Evolutionary conservation across 2,797 vertebrate species (phyloP), one percentile per base, ranked within the genome.

Genomic region (Apogon talboti): DNA sequence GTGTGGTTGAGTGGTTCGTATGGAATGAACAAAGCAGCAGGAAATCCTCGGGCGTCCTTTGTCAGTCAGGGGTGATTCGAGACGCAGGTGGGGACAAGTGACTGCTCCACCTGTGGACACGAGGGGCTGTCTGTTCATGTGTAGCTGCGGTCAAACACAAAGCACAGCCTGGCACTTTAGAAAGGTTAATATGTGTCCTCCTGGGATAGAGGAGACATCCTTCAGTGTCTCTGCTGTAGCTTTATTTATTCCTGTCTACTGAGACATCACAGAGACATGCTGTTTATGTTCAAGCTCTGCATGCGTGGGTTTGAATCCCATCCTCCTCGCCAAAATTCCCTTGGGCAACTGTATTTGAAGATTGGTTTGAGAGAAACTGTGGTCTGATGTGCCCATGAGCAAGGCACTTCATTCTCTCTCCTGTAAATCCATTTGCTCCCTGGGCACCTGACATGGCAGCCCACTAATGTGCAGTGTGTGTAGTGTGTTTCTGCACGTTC

Each of bases 1-100:
- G 66, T 68, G 78, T 21, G 57, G 45, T 24, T 60, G 59, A 67
- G 51, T 49, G 64, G 64, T 45, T 68, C 24, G 71, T 61, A 57
- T 45, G 16, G 38, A 21, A 16, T 1, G 38, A 47, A 51, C 2
- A 1, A 30, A 76, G 76, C 76, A 70, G 70, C 50, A 40, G 62
- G 76, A 54, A 56, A 51, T 56, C 28, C 62, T 68, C 64, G 3
- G 35, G 66, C 81, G 86, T 81, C 82, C 78, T 84, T 84, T 83
- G 72, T 88, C 86, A 83, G 71, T 84, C 80, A 66, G 74, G 58
- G 65, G 82, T 75, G 79, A 77, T 63, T 58, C 13, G 11, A 66
- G 71, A 72, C 9, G 5, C 64, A 77, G 76, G 63, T 69, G 13
- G 38, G 71, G 69, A 78, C 55, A 14, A 76, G 61, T 18, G 61